Base-by-base conservation (phyloP, 2,888 invertebrate species). In the Seladonia tumulorum region DNA sequence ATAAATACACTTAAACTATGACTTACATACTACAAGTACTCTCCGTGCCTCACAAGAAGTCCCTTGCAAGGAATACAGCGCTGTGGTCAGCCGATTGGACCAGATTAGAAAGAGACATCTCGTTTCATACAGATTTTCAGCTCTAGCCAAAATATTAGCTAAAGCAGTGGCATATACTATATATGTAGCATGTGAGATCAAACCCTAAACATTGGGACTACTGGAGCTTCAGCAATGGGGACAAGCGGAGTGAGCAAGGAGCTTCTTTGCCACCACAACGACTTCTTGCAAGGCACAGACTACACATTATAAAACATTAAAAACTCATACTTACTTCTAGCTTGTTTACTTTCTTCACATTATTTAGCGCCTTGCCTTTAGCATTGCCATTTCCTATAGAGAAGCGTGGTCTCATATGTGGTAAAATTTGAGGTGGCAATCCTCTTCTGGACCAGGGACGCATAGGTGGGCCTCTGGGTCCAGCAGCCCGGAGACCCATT, bases 321-420 rank as follows among this genome's bases (percentile, higher is more conserved):
- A 4, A 49, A 29, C 42, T 68, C 71, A 72, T 76, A 86, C 88
- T 81, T 91, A 94, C 95, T 91, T 95, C 94, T 0, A 94, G 85
- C 88, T 94, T 94, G 89, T 76, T 93, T 76, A 87, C 89, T 89
- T 94, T 94, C 78, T 94, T 95, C 5, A 87, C 78, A 73, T 89
- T 92, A 83, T 90, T 93, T 47, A 90, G 86, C 16, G 86, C 74
- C 88, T 94, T 95, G 25, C 88, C 87, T 83, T 94, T 94, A 81
- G 89, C 79, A 70, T 89, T 93, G 1, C 91, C 90, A 68, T 93
- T 93, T 57, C 91, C 92, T 57, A 90, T 81, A 7, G 92, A 91
- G 66, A 91, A 94, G 77, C 94, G 91, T 5, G 93, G 93, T 80
- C 94, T 93, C 92, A 94, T 94, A 77, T 92, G 94, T 22, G 89